phyloP scores from a whole-genome alignment of 2,797 vertebrate species.

The Helarctos malayanus region DNA sequence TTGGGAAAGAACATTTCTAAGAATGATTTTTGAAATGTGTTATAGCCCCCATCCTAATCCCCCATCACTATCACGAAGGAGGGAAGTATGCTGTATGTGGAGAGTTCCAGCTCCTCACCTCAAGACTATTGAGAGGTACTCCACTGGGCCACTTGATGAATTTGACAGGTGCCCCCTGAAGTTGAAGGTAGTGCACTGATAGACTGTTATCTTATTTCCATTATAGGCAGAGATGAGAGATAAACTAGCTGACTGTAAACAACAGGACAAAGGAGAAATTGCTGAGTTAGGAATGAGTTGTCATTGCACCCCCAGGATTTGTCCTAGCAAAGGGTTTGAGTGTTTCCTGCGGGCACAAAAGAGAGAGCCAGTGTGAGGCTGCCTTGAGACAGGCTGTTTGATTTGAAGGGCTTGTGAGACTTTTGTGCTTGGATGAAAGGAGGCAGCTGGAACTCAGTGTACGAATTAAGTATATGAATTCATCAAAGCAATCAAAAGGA shows the following conservation, averaged over 20 bases:
- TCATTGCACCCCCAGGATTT: neutral
- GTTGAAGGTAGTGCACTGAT: neutral
- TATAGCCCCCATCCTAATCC: neutral
- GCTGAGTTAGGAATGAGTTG: neutral
- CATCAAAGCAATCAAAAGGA: neutral
- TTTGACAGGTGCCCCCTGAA: neutral
- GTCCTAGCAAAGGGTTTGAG: neutral
- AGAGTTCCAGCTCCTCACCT: neutral
- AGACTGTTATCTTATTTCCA: neutral
- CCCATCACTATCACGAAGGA: neutral
- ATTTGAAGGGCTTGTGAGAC: neutral
- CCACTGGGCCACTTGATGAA: neutral
- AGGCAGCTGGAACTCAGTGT: neutral
- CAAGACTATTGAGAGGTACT: neutral
- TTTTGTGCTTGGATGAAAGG: constrained; percentile 10
- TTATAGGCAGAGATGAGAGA: neutral
- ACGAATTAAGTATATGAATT: neutral
- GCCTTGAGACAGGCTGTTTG: neutral
- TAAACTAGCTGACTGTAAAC: neutral
- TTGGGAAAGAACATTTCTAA: neutral
- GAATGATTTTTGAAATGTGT: neutral
- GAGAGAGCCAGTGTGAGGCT: neutral
- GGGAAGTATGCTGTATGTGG: too few relatives aligned
- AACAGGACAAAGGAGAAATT: neutral
- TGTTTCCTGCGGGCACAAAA: neutral